Evolutionary conservation across 2,113 vertebrate genomes (phyloP), one percentile per base, ranked within the genome.

Genomic region (Gila orcuttii): DNA sequence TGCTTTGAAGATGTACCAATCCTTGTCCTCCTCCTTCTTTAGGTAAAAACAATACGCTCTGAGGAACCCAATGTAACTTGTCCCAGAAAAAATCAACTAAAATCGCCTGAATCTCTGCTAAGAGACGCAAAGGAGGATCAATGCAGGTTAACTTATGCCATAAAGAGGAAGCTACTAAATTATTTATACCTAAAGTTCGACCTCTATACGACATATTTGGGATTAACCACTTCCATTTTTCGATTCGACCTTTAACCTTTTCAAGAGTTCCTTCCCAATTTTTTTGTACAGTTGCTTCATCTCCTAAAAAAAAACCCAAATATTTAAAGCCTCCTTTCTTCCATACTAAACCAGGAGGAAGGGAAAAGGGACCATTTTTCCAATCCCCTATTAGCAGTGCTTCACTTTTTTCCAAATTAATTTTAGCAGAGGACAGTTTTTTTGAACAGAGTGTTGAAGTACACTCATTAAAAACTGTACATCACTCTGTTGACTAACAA

Each of bases 1-100:
- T 25, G 4, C 50, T 74, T 50, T 59, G 50, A 39, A 83, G 68
- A 33, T 83, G 23, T 11, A 59, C 9, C 11, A 74, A n/a, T 1
- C 68, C 68, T 59, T 73, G 50, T 7, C 50, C 31, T 57, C 31
- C 31, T 57, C 13, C 68, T 21, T 69, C 45, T 69, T 33, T 69
- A 6, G 80, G 45, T 69, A 82, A 31, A 50, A 50, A 57, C 50
- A 33, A 50, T 2, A 75, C 11, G 28, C 73, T 28, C 11, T 25
- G 42, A 17, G 31, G 50, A 28, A 73, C 82, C 50, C 82, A 73
- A 33, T 83, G 66, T 57, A 59, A 73, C 52, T 57, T 57, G 8
- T 71, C 60, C 66, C 62, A 57, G 33, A 73, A 73, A 52, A 83
- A 75, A 45, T 74, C 71, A 2, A 47, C 23, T 13, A 47, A 47